Evolutionary conservation across 2,113 vertebrate genomes (phyloP), one percentile per base, ranked within the genome.

Genomic region (Beaufortia kweichowensis): DNA sequence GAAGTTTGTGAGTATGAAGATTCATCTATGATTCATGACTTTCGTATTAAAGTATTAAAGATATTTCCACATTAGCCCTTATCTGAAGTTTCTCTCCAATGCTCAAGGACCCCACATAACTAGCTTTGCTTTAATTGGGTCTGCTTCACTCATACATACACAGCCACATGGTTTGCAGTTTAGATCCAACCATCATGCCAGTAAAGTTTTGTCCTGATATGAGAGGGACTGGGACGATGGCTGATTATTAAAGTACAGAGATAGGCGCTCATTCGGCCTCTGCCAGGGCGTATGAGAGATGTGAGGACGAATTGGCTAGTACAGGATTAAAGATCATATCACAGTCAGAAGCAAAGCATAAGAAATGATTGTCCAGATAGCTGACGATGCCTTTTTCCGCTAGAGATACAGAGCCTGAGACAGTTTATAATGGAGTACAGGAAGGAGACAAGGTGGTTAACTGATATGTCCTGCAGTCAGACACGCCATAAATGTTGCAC

Each of bases 311-410:
- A 78, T 82, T 81, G 79, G 57, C 74, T 80, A 81, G 70, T 62
- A 64, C n/a, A 76, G 82, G 84, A 89, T 89, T 90, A 87, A 88
- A 91, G 88, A 91, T 91, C 57, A 73, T 89, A 91, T 91, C 90
- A 80, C 83, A 82, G 83, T 55, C 84, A 85, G 75, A 83, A 69
- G 77, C 83, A 77, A 65, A 80, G 82, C 31, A 81, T 76, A 82
- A 81, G 83, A 65, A 69, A 55, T 26, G 86, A 91, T 88, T 76
- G 79, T 28, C 64, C 62, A 75, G 88, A 87, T 87, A 79, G 43
- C 56, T 80, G 59, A 75, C 53, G 75, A 76, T 79, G 79, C 59
- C 48, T 4, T 53, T 39, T 80, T 77, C 84, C 76, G 69, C 71
- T 39, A 64, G 57, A 74, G 80, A 83, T 81, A 77, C 55, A 35